phyloP scores from a whole-genome alignment of 2,113 vertebrate species.

The Protomyctophum bolini region DNA sequence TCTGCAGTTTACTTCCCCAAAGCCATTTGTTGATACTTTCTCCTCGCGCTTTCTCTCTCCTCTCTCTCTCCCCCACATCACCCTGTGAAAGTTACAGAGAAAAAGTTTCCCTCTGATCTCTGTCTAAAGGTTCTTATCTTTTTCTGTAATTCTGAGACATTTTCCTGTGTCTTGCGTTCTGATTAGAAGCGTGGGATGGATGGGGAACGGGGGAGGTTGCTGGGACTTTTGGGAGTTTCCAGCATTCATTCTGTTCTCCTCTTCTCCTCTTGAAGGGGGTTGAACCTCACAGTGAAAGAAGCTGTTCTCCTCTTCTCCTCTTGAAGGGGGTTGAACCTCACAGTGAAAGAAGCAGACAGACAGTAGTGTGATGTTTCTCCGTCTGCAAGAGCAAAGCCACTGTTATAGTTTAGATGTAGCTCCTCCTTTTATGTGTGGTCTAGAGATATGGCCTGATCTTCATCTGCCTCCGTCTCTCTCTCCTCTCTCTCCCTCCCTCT shows the following conservation, averaged over 20 bases:
- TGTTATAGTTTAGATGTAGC: conserved; percentile 65
- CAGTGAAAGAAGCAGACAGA: conserved; percentile 25
- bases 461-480: conserved; percentile 30
- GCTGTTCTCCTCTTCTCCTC: conserved; percentile 42
- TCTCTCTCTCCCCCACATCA: background rate
- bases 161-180: conserved; percentile 52
- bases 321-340: background rate
- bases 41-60: too few relatives aligned
- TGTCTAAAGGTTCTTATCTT: background rate
- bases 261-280: conserved; percentile 16
- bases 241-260: conserved; percentile 44
- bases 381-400: conserved; percentile 62
- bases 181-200: conserved; percentile 60
- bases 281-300: conserved; percentile 19
- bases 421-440: conserved; percentile 60
- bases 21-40: too few relatives aligned
- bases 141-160: background rate
- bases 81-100: conserved; percentile 54
- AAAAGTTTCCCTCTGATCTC: conserved; percentile 37
- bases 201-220: too few relatives aligned
- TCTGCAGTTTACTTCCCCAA: too few relatives aligned
- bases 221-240: background rate
- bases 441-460: conserved; percentile 63
- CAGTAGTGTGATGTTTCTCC: conserved; percentile 57
- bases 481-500: conserved; percentile 13